Evolutionary conservation across 2,113 vertebrate species (phyloP).

Genomic region (Neogobius melanostomus): DNA sequence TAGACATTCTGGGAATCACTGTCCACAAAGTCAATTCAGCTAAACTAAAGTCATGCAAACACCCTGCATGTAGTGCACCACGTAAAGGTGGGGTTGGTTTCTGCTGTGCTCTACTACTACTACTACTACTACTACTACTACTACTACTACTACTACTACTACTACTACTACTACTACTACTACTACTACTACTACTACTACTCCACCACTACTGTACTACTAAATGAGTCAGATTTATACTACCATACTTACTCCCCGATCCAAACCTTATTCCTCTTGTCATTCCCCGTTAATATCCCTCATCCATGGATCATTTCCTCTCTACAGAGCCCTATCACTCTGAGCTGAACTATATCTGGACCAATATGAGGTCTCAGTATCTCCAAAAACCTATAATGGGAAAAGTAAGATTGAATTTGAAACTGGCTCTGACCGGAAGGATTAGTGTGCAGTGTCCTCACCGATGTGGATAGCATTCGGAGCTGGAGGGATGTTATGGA

Average conservation of each 20-base stretch:
- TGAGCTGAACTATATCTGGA: constrained; percentile 70
- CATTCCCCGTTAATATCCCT: constrained; percentile 54
- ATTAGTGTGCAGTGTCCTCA: constrained; percentile 70
- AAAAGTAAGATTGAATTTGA: constrained; percentile 78
- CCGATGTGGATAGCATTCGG: constrained; percentile 68
- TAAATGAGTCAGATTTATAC: constrained; percentile 8
- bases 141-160: not conserved
- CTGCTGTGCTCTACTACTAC: too few species aligned
- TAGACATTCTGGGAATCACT: too few species aligned
- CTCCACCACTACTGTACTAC: not conserved
- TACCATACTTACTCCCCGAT: constrained; percentile 10
- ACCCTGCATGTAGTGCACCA: not conserved
- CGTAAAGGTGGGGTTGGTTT: not conserved
- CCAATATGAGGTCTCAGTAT: constrained; percentile 74
- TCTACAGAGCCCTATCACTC: constrained; percentile 68
- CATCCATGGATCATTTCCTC: constrained; percentile 58
- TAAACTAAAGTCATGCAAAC: too few species aligned
- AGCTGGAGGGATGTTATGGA: constrained; percentile 45
- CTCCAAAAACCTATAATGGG: constrained; percentile 74
- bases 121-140: too few species aligned
- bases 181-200: not conserved
- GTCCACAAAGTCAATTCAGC: too few species aligned
- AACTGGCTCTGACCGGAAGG: constrained; percentile 74
- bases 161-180: too few species aligned
- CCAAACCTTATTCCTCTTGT: constrained; percentile 10